These are phyloP conservation scores for Micromys minutus DNA, from an alignment of 2,113 vertebrate genomes.

Conservation along the genomic window DNA sequence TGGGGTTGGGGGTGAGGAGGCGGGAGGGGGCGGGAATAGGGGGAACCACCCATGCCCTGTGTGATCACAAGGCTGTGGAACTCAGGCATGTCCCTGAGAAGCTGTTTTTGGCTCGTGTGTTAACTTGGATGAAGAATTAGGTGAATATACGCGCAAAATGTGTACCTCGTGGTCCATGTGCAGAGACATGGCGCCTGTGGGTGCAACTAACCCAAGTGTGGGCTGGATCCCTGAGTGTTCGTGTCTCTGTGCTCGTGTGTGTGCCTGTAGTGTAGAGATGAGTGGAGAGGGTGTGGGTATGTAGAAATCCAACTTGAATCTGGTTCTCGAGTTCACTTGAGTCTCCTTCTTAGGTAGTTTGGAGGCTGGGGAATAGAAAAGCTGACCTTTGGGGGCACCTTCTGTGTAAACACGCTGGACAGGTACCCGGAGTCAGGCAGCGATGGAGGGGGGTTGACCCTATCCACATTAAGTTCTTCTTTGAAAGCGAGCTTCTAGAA, in stretches of 20 bases:
- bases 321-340: not conserved
- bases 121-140: not conserved
- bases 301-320: not conserved
- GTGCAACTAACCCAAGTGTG: too few relatives aligned
- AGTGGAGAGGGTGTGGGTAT: not conserved
- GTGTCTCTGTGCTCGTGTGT: not conserved
- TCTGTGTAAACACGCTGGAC: not conserved
- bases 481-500: not conserved
- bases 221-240: not conserved
- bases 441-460: not conserved
- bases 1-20: not conserved
- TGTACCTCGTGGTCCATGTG: fast-evolving
- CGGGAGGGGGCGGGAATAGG: too few relatives aligned
- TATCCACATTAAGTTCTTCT: not conserved
- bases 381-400: not conserved
- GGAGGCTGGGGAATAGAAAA: not conserved
- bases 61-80: not conserved
- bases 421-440: not conserved
- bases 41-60: not conserved
- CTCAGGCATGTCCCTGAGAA: not conserved
- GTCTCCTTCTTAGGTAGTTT: not conserved
- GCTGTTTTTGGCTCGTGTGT: not conserved
- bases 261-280: not conserved
- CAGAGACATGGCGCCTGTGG: not conserved
- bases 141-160: not conserved